These are phyloP conservation scores for Neodiprion virginianus DNA, from an alignment of 1,140 invertebrate genomes.

Conservation along the genomic window DNA sequence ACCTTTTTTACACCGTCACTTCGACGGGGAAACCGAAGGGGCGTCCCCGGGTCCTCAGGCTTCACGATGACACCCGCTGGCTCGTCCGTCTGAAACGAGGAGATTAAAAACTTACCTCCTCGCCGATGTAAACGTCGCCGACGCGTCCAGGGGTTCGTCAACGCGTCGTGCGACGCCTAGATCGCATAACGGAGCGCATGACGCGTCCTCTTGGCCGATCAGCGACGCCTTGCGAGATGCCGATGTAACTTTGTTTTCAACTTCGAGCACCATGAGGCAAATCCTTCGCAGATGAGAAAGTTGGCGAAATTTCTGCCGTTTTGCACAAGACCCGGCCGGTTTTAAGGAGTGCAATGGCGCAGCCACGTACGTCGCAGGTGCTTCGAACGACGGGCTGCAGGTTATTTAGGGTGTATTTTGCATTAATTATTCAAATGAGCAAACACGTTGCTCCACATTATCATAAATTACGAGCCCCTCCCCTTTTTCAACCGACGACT, in stretches of 20 bases:
- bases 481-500: slow-evolving; percentile 43
- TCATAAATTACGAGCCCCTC: slow-evolving; percentile 52
- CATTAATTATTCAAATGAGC: slow-evolving; percentile 61
- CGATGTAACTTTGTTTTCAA: too few relatives aligned
- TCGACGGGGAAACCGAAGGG: slow-evolving; percentile 25
- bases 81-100: neutral
- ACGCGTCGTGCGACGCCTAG: neutral
- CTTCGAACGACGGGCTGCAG: slow-evolving; percentile 22
- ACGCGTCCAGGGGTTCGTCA: neutral
- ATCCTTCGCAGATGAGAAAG: slow-evolving; percentile 19
- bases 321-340: neutral
- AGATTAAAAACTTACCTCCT: slow-evolving; percentile 7
- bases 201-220: slow-evolving; percentile 34
- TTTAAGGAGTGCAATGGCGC: neutral
- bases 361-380: neutral
- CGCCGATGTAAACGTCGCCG: neutral
- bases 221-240: slow-evolving; percentile 7
- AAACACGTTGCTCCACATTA: slow-evolving; percentile 47
- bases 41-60: neutral
- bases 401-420: slow-evolving; percentile 60
- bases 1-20: slow-evolving; percentile 39
- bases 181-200: too few relatives aligned
- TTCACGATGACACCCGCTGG: slow-evolving; percentile 1
- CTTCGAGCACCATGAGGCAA: neutral
- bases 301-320: slow-evolving; percentile 22